Evolutionary conservation across 1,140 invertebrate species (phyloP), one percentile per base, ranked within the genome.

Genomic region (Drosophila pallidifrons): DNA sequence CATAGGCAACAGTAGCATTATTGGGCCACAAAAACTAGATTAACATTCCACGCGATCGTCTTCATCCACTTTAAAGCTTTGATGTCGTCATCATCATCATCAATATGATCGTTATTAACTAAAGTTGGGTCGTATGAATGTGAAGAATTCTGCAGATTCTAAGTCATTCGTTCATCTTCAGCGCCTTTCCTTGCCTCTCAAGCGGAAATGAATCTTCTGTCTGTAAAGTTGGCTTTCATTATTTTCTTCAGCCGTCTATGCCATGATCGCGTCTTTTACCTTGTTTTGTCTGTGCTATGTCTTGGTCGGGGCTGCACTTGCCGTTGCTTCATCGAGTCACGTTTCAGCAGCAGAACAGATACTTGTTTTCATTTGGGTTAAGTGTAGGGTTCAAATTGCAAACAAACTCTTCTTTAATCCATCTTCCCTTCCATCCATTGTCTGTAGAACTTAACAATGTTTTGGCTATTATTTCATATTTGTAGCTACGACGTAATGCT

Each of bases 131-230:
- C 11, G 49, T 63, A 32, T 25, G 46, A 64, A 25, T 3, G 20
- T 8, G 13, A 38, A 41, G 51, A 61, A 54, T 67, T 65, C 11
- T 55, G 15, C 28, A 20, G 74, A 87, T 88, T 88, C 82, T 88
- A 60, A 86, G 68, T 54, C 83, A 86, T 86, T 88, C 79, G 83
- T 88, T 88, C 82, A 88, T 82, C 79, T 82, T 77, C 61, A 87
- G 74, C 75, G 83, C 71, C 61, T 60, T 25, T 20, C 16, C 25
- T 81, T 81, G 75, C 77, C 60, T 76, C 82, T 87, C 76, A 82
- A 82, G 82, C 82, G 82, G 83, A 87, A 87, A 87, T 80, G 68
- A 77, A 75, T 68, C 41, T 47, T 58, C 51, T 75, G 58, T 57
- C 57, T 78, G 58, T 43, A 54, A 58, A 60, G 55, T 32, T 75